A percentile compares a stretch with the other conserved stretches of the same genome.
These are phyloP conservation scores for Porites evermanni DNA, from an alignment of 92 coral and sea anemone species.

Conservation along the genomic window DNA sequence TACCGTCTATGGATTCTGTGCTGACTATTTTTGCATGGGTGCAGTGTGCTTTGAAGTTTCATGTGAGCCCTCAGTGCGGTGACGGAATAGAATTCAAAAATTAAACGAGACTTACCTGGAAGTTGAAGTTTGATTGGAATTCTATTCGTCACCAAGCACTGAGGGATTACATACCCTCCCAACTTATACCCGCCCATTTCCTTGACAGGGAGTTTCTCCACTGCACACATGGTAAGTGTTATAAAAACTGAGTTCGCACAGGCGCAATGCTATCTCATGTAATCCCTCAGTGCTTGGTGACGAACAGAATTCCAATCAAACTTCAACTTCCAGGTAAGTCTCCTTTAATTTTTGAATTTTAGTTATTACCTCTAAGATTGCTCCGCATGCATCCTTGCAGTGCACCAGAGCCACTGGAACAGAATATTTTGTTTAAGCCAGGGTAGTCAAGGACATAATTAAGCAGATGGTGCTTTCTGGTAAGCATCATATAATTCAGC, in stretches of 20 bases:
- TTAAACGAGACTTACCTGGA: slow-evolving; percentile 41
- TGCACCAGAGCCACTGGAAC: too few species aligned
- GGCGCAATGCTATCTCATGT: slow-evolving; percentile 26
- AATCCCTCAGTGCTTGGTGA: neutral
- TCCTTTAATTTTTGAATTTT: too few species aligned
- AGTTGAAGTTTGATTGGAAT: slow-evolving; percentile 24
- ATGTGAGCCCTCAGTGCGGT: slow-evolving; percentile 38
- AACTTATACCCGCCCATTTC: neutral
- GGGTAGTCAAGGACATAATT: too few species aligned
- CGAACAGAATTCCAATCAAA: too few species aligned
- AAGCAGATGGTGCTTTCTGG: too few species aligned
- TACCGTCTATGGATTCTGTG: slow-evolving; percentile 11
- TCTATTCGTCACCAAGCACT: slow-evolving; percentile 11
- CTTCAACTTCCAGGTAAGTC: too few species aligned
- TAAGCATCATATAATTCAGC: too few species aligned
- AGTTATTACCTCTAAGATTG: too few species aligned
- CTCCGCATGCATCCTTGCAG: too few species aligned
- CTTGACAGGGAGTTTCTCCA: slow-evolving; percentile 19
- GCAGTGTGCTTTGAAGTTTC: slow-evolving; percentile 62
- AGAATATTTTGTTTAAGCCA: too few species aligned
- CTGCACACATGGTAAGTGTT: slow-evolving; percentile 37
- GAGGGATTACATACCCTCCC: too few species aligned
- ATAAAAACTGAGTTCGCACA: slow-evolving; percentile 25
- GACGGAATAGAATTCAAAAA: slow-evolving; percentile 22
- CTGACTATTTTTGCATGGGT: slow-evolving; percentile 23